Base-by-base conservation (phyloP, 2,797 vertebrate species). In the Phoeniculus purpureus region DNA sequence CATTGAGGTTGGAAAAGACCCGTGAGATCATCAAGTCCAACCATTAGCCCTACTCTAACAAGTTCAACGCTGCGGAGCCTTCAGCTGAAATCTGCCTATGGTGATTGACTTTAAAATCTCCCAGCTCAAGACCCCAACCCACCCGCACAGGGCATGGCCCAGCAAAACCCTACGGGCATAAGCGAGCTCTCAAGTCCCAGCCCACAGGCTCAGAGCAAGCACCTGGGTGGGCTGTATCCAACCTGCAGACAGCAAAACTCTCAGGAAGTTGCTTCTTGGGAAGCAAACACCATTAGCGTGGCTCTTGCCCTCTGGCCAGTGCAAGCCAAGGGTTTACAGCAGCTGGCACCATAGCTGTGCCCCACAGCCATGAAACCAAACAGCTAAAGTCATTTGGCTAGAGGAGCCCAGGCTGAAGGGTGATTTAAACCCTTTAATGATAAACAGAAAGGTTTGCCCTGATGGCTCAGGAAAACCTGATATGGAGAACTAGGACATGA, bases 311-410 rank as follows among this genome's bases (percentile, higher is more conserved):
- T 32, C 20, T 1, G 23, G n/a, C 29, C 45, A 8, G 29, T 1
- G 26, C 22, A 37, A 7, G 5, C 45, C 52, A 32, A 64, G 27
- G 34, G 15, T 6, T 56, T 2, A 0, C 14, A 10, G 51, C 58
- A 58, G 58, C 14, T 10, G 51, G 32, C 11, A 9, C 45, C 10
- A 10, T 3, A 3, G 68, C 32, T 5, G 0, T 31, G 45, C 3
- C 3, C 71, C 32, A 50, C 0, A 3, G 60, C 20, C 65, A 68
- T 23, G 31, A 26, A 51, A 59, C 6, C 2, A 17, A 61, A 8
- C 2, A 1, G 29, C 14, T 58, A 2, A 50, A 52, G 3, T 45
- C 61, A 6, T 8, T 16, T 5, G 4, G 54, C 12, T 1, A 12
- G 25, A 51, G 45, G 19, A 74, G 19, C 3, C n/a, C 22, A 15